Conservation (phyloP, 2,888 invertebrate species). For the Drosophila austrosaltans region DNA sequence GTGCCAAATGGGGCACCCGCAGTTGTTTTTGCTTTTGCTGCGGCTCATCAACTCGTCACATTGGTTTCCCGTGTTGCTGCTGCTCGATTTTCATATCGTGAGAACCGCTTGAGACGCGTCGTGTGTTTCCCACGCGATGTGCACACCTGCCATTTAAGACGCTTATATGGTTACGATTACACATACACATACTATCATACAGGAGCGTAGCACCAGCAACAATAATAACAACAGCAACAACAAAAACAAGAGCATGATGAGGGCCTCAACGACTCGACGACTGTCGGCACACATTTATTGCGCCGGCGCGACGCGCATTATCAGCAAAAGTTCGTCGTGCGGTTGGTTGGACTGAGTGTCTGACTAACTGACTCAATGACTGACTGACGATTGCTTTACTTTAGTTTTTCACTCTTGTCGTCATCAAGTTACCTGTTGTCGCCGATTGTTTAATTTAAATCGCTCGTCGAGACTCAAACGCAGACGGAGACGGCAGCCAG, state of each 20-base stretch:
- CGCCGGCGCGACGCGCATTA: slow-evolving; percentile 76
- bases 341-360: slow-evolving; percentile 56
- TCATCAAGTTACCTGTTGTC: slow-evolving; percentile 42
- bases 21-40: slow-evolving; percentile 19
- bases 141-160: slow-evolving; percentile 83
- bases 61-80: slow-evolving; percentile 36
- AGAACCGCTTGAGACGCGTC: slow-evolving; percentile 83
- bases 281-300: slow-evolving; percentile 75
- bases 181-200: slow-evolving; percentile 9
- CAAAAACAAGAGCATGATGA: slow-evolving; percentile 32
- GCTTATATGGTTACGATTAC: slow-evolving; percentile 77
- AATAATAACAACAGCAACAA: slow-evolving; percentile 21
- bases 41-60: slow-evolving; percentile 15
- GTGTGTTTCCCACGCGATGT: slow-evolving; percentile 84
- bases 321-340: slow-evolving; percentile 64
- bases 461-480: slow-evolving; percentile 48
- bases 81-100: slow-evolving; percentile 83
- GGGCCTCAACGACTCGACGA: slow-evolving; percentile 51
- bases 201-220: slow-evolving; percentile 43
- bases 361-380: slow-evolving; percentile 41
- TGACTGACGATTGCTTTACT: slow-evolving; percentile 63
- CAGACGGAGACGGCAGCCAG: slow-evolving; percentile 32
- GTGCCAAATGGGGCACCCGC: slow-evolving; percentile 31
- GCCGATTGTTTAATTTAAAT: slow-evolving; percentile 78
- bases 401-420: slow-evolving; percentile 70